Evolutionary conservation across 2,888 invertebrate species (phyloP).

Genomic region (Caenorhabditis plicata): DNA sequence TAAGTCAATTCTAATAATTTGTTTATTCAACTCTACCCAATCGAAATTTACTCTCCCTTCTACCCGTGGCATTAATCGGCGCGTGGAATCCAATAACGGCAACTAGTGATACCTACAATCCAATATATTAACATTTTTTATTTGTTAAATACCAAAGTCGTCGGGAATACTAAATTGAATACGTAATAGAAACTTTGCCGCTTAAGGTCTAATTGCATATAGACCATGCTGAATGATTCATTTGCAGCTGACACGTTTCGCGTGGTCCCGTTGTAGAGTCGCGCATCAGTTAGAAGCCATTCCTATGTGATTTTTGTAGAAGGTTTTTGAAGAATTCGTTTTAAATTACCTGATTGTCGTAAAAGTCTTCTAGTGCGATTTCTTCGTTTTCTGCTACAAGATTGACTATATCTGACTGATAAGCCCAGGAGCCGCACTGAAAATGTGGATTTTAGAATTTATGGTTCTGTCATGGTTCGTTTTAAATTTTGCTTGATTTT

Average conservation of each 20-base stretch:
- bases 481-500: too few relatives aligned
- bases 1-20: not conserved
- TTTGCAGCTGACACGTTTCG: constrained; percentile 46
- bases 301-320: constrained; percentile 22
- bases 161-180: constrained; percentile 70
- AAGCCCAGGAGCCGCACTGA: constrained; percentile 65
- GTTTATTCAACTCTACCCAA: constrained; percentile 56
- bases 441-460: constrained; percentile 10
- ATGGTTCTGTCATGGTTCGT: not conserved
- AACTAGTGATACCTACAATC: constrained; percentile 67
- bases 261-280: constrained; percentile 54
- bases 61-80: constrained; percentile 68
- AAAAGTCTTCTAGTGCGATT: constrained; percentile 63
- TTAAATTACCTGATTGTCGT: constrained; percentile 59
- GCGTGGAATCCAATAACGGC: constrained; percentile 70
- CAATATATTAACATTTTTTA: not conserved
- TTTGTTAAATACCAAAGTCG: constrained; percentile 66
- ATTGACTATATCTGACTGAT: constrained; percentile 57
- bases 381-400: constrained; percentile 53
- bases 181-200: constrained; percentile 69
- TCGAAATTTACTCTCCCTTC: constrained; percentile 65
- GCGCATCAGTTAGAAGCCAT: constrained; percentile 53
- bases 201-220: constrained; percentile 54
- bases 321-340: not conserved
- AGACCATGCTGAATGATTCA: constrained; percentile 61